Conservation (phyloP, 2,888 invertebrate species). For the Zygaena filipendulae region DNA sequence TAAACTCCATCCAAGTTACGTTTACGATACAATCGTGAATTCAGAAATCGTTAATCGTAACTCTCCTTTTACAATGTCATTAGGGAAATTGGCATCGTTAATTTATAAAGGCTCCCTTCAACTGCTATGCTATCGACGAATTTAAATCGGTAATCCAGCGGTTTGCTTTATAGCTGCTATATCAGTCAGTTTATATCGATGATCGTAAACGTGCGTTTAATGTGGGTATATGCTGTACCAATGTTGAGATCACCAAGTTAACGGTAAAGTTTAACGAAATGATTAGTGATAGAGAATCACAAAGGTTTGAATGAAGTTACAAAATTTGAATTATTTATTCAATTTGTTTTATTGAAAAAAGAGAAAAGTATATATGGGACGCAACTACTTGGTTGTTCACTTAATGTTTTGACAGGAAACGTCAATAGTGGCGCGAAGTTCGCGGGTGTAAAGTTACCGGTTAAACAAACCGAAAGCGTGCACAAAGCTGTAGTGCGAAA, state of each 20-base stretch:
- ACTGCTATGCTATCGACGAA: slow-evolving; percentile 55
- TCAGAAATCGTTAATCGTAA: slow-evolving; percentile 45
- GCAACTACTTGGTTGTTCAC: too few species aligned
- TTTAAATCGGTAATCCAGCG: slow-evolving; percentile 60
- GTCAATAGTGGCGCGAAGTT: slow-evolving; percentile 60
- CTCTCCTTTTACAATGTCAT: slow-evolving; percentile 64
- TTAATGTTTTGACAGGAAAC: slow-evolving; percentile 60
- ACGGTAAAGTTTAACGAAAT: too few species aligned
- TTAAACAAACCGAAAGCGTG: slow-evolving; percentile 59
- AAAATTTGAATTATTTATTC: too few species aligned
- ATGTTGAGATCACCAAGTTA: too few species aligned
- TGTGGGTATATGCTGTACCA: too few species aligned
- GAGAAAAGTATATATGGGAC: slow-evolving; percentile 8
- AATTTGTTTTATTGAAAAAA: slow-evolving; percentile 5
- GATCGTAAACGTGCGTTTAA: slow-evolving; percentile 36
- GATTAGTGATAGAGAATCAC: too few species aligned
- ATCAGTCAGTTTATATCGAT: slow-evolving; percentile 48
- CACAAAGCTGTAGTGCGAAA: slow-evolving; percentile 65
- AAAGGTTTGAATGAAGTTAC: too few species aligned
- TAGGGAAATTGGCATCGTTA: slow-evolving; percentile 64
- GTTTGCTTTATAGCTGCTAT: slow-evolving; percentile 58
- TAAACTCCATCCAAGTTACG: slow-evolving; percentile 11
- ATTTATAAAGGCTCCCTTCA: slow-evolving; percentile 56
- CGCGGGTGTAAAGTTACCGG: slow-evolving; percentile 49
- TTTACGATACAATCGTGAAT: slow-evolving; percentile 35